These are phyloP conservation scores for Anas flavirostris DNA, from an alignment of 2,797 vertebrate species.

Conservation along the genomic window DNA sequence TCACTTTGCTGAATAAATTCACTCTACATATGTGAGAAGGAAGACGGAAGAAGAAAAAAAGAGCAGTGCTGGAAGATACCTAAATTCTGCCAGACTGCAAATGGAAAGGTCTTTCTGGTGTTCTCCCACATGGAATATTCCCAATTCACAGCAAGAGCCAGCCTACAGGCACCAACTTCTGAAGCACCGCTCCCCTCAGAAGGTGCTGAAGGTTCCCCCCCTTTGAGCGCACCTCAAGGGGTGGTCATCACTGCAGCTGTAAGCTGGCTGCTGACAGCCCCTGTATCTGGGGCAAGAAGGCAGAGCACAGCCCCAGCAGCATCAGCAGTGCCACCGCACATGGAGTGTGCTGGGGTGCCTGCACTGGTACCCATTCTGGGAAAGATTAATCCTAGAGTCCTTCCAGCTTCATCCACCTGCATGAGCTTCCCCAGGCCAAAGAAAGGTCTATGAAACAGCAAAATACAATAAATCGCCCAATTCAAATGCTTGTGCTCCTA, in stretches of 20 bases:
- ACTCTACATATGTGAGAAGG: neutral
- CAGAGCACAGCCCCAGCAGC: neutral
- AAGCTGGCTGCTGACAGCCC: neutral
- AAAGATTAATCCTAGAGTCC: neutral
- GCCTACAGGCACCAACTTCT: neutral
- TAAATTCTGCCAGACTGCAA: neutral
- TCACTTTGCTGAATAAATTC: neutral
- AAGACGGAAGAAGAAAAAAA: neutral
- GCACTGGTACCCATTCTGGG: neutral
- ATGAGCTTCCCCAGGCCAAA: neutral
- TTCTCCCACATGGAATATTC: neutral
- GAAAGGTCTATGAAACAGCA: neutral
- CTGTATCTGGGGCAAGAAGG: too few relatives aligned
- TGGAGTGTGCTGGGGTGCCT: neutral
- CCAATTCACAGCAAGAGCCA: neutral
- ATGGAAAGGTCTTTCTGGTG: neutral
- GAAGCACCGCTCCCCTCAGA: neutral
- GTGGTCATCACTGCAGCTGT: neutral
- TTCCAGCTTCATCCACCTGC: neutral
- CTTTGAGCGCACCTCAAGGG: neutral
- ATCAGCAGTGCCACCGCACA: accelerated
- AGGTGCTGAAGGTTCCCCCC: neutral
- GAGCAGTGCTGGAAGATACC: neutral
- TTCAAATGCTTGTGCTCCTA: neutral
- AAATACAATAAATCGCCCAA: neutral